Evolutionary conservation across 2,888 invertebrate genomes (phyloP).

Genomic region (Tachystola acroxantha): DNA sequence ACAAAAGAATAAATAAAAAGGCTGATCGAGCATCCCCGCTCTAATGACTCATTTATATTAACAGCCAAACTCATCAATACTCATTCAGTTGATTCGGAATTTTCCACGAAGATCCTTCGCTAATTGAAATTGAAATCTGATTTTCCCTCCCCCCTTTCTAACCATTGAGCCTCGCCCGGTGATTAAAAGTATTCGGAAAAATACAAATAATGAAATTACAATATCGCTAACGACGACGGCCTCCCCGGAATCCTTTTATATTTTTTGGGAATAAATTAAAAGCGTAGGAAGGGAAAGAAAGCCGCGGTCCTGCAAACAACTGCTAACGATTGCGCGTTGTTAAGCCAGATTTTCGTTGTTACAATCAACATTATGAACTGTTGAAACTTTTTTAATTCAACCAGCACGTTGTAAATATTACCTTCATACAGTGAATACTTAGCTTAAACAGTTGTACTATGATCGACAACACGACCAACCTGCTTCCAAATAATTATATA

Average conservation of each 20-base stretch:
- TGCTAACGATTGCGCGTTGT: slow-evolving; percentile 58
- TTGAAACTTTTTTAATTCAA: slow-evolving; percentile 11
- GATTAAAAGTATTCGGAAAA: slow-evolving; percentile 78
- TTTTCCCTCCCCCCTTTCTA: slow-evolving; percentile 56
- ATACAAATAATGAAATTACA: slow-evolving; percentile 80
- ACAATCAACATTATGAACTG: slow-evolving; percentile 15
- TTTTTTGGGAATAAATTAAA: slow-evolving; percentile 74
- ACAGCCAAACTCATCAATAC: slow-evolving; percentile 71
- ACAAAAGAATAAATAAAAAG: slow-evolving; percentile 40
- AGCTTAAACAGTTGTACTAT: no score
- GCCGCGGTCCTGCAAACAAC: slow-evolving; percentile 52
- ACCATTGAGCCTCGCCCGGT: slow-evolving; percentile 50
- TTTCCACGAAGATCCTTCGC: slow-evolving; percentile 67
- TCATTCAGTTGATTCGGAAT: slow-evolving; percentile 61
- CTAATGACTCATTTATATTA: slow-evolving; percentile 69
- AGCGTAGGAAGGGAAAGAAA: slow-evolving; percentile 57
- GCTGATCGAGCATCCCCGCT: slow-evolving; percentile 48
- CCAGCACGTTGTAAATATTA: neutral
- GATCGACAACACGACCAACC: no score
- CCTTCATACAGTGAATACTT: no score
- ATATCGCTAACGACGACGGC: slow-evolving; percentile 75
- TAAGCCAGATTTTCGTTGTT: slow-evolving; percentile 36
- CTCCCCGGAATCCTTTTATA: slow-evolving; percentile 76
- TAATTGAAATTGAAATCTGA: slow-evolving; percentile 79
- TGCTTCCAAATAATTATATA: no score